Base-by-base conservation (phyloP, 2,113 vertebrate genomes). In the Marcusenius ussheri region DNA sequence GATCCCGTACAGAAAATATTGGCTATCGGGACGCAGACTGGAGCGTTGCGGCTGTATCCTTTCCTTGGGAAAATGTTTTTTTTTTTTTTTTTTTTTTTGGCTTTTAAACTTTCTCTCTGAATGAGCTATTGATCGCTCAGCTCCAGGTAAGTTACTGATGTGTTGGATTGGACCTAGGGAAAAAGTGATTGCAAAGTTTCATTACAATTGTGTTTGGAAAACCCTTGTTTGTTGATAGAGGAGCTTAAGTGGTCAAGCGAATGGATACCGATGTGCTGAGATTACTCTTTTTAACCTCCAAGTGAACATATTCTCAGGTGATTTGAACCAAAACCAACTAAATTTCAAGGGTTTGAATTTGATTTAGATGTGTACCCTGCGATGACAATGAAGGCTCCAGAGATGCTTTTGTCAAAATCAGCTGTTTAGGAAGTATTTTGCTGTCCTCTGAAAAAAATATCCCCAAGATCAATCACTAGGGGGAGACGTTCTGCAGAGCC, bases 1-100 rank as follows among this genome's bases (percentile, higher is more conserved):
- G 98, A 99, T 96, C 98, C 98, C 0, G 98, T 99, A 88, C 98
- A 99, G 97, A 99, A 99, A 96, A 99, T 99, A 94, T 93, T 99
- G 94, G 98, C 98, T 46, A 93, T 99, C 6, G 98, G 98, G 93
- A 99, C 98, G 91, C 97, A 98, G 94, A 96, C 93, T 90, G 98
- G 98, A 96, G 97, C 98, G 91, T 94, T 99, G 91, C 96, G 98
- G 93, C 97, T 99, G 98, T 99, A 99, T 99, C 98, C 98, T 99
- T 99, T 94, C 93, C 3, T 58, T 62, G 31, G 31, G 53, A 24
- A 45, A 58, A n/a, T 53, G 17, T 24, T 1, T 56, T 0, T 35
- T 3, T 17, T 27, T 56, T 53, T 39, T 88, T 39, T 46, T 46
- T 27, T 47, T 62, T 13, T 42, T 42, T 87, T 84, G 1, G 9